A percentile compares a stretch with the other conserved stretches of the same genome.
Conservation (phyloP, 2,113 vertebrate species). For the Panthera uncia region DNA sequence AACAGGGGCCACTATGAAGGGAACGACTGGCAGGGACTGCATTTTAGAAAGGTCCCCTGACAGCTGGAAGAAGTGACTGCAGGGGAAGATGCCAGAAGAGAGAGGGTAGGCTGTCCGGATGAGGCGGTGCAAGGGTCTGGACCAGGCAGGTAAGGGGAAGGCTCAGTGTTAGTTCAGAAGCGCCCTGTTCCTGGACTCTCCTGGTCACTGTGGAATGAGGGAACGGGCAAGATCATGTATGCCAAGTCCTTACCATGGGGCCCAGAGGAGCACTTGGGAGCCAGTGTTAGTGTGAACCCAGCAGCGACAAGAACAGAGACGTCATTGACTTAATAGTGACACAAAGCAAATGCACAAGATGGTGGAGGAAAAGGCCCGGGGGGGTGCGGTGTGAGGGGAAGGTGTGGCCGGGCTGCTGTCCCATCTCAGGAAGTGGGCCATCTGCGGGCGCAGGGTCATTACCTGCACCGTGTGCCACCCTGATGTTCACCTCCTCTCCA, state of each 20-base stretch:
- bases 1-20: rapidly evolving
- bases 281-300: rapidly evolving
- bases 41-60: not conserved
- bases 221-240: rapidly evolving
- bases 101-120: rapidly evolving
- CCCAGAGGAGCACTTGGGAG: not conserved
- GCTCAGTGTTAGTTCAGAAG: rapidly evolving
- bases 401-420: not conserved
- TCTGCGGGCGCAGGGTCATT: rapidly evolving
- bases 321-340: not conserved
- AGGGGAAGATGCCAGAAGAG: not conserved
- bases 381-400: no score
- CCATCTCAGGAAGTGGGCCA: not conserved
- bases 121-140: rapidly evolving
- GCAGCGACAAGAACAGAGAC: rapidly evolving
- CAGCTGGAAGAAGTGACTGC: not conserved
- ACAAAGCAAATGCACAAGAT: rapidly evolving
- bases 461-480: not conserved
- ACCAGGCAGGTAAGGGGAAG: rapidly evolving
- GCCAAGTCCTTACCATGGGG: not conserved
- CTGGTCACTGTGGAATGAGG: not conserved
- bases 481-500: rapidly evolving
- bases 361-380: rapidly evolving
- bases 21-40: not conserved
- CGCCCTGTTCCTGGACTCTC: not conserved